Conservation (phyloP, 2,888 invertebrate genomes). For the Melanchra persicariae region DNA sequence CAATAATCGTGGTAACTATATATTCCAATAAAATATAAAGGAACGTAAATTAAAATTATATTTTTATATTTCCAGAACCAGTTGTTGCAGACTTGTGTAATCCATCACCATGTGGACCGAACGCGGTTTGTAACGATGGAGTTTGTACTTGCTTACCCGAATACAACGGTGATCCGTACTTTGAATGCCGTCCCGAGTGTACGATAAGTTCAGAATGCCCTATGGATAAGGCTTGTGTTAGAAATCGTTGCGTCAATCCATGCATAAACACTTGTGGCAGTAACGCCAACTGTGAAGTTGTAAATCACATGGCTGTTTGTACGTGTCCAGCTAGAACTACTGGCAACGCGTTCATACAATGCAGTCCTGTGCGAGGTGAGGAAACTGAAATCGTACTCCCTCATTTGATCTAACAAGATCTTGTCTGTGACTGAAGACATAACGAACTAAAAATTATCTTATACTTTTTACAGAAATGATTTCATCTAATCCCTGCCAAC, state of each 20-base stretch:
- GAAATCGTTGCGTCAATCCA: conserved; percentile 93
- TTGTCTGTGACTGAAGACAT: not conserved
- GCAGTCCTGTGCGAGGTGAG: conserved; percentile 90
- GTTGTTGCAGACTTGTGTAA: conserved; percentile 89
- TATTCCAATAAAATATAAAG: not conserved
- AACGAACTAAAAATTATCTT: not conserved
- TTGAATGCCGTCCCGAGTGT: conserved; percentile 94
- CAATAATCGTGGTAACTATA: not conserved
- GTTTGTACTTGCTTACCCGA: conserved; percentile 91
- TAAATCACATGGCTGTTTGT: conserved; percentile 95
- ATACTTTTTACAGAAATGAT: conserved; percentile 76
- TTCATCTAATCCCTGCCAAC: conserved; percentile 91
- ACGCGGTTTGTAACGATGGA: conserved; percentile 91
- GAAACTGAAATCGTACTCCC: conserved; percentile 13
- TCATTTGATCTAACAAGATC: not conserved
- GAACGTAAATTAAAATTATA: not conserved
- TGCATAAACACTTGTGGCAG: conserved; percentile 94
- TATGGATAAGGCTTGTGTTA: conserved; percentile 93
- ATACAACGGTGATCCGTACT: conserved; percentile 92
- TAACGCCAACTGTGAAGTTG: conserved; percentile 93
- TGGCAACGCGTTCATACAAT: conserved; percentile 94
- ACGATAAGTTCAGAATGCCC: conserved; percentile 93
- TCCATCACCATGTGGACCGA: conserved; percentile 92
- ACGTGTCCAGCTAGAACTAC: conserved; percentile 93
- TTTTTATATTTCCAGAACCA: conserved; percentile 72